Evolutionary conservation across 2,888 invertebrate genomes (phyloP).

Genomic region (Asteroscopus sphinx): DNA sequence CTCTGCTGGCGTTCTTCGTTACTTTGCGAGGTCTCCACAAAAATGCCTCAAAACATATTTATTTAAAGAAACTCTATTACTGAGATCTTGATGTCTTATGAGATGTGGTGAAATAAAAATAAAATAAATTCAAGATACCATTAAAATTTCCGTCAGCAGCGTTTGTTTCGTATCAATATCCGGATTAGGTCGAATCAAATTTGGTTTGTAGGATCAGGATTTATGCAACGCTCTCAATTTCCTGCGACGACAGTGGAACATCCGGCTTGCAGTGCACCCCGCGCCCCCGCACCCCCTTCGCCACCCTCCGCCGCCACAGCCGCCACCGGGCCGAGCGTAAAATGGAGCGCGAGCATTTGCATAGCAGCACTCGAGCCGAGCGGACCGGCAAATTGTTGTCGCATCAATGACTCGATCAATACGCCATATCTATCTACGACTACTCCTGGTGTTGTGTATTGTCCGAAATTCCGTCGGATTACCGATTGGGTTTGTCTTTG

Average conservation of each 20-base stretch:
- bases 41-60: conserved; percentile 72
- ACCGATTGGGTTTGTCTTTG: neutral
- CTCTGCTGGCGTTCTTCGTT: conserved; percentile 73
- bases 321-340: conserved; percentile 78
- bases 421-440: conserved; percentile 75
- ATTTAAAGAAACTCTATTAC: conserved; percentile 68
- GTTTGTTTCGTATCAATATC: conserved; percentile 88
- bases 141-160: conserved; percentile 74
- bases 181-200: conserved; percentile 89
- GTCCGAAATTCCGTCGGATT: conserved; percentile 17
- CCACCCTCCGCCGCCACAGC: conserved; percentile 58
- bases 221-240: conserved; percentile 89
- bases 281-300: conserved; percentile 46
- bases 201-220: conserved; percentile 87
- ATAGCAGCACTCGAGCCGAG: conserved; percentile 84
- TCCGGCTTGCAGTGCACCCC: conserved; percentile 78
- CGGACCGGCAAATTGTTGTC: conserved; percentile 88
- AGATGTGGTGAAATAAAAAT: conserved; percentile 45
- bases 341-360: conserved; percentile 86
- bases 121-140: conserved; percentile 54
- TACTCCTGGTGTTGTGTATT: conserved; percentile 43
- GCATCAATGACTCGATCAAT: conserved; percentile 87
- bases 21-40: conserved; percentile 69
- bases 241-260: conserved; percentile 87
- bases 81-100: conserved; percentile 50